phyloP scores from a whole-genome alignment of 2,797 vertebrate species.

The Gephyroberyx darwinii region DNA sequence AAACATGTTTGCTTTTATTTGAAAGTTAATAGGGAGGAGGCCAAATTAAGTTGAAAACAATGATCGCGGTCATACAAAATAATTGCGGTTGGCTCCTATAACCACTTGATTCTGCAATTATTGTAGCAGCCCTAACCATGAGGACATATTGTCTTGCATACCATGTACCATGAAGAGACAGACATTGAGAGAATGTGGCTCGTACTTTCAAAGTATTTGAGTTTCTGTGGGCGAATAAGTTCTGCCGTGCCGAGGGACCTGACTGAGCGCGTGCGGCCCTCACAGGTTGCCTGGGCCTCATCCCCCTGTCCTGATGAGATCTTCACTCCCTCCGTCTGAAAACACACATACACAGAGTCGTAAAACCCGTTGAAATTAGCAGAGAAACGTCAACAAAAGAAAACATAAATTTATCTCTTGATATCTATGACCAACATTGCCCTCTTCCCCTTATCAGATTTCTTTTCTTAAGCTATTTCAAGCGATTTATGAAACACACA shows the following conservation, averaged over 20 bases:
- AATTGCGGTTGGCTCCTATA: no score
- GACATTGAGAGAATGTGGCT: not conserved
- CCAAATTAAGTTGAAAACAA: no score
- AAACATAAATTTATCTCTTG: not conserved
- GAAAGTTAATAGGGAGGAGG: no score
- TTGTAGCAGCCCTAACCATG: not conserved
- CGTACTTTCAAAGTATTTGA: constrained; percentile 96
- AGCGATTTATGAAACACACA: constrained; percentile 43
- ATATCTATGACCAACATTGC: not conserved
- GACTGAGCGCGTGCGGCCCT: constrained; percentile 85
- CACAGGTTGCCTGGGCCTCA: constrained; percentile 85
- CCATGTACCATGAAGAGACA: no score
- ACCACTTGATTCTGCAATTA: no score
- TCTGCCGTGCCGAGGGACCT: constrained; percentile 88
- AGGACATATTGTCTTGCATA: no score
- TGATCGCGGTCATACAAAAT: no score
- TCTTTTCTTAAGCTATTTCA: no score
- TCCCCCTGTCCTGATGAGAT: constrained; percentile 86
- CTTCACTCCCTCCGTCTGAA: constrained; percentile 86
- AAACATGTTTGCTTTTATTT: no score
- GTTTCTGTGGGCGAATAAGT: constrained; percentile 89
- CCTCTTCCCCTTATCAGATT: not conserved
- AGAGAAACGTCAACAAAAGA: constrained; percentile 10
- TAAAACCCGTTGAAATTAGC: not conserved
- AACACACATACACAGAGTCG: constrained; percentile 5